Conservation (phyloP, 1,140 invertebrate genomes). For the Portunus trituberculatus region DNA sequence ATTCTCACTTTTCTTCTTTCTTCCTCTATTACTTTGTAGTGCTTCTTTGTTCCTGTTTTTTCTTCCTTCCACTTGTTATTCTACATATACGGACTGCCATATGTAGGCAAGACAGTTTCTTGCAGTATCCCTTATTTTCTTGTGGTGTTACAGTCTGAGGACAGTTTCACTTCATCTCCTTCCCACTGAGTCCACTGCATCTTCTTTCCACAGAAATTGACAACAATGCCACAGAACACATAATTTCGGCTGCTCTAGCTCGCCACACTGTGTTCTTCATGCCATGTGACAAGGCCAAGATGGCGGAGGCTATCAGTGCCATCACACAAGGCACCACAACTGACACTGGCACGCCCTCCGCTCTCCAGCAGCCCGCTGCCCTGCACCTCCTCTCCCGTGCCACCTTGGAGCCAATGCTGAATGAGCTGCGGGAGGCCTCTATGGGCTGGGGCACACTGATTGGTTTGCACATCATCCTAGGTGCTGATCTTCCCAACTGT, state of each 20-base stretch:
- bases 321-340: background rate
- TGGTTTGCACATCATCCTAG: background rate
- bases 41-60: background rate
- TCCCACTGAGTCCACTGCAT: background rate
- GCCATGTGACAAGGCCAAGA: background rate
- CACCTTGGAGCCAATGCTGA: background rate
- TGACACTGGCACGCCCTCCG: background rate
- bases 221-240: background rate
- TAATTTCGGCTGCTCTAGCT: background rate
- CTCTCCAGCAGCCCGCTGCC: background rate
- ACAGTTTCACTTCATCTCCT: background rate
- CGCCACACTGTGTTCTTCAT: slow-evolving; percentile 29
- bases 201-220: background rate
- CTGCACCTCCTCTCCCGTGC: slow-evolving; percentile 15
- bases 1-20: too few relatives aligned
- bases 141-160: background rate
- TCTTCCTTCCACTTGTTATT: background rate
- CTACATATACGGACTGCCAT: background rate
- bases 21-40: too few relatives aligned
- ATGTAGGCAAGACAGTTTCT: background rate
- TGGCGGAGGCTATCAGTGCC: background rate
- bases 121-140: background rate
- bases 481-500: slow-evolving; percentile 12
- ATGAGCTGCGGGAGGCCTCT: background rate
- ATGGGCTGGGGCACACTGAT: background rate